Evolutionary conservation across 2,113 vertebrate genomes (phyloP), one percentile per base, ranked within the genome.

Genomic region (Siphamia tubifer): DNA sequence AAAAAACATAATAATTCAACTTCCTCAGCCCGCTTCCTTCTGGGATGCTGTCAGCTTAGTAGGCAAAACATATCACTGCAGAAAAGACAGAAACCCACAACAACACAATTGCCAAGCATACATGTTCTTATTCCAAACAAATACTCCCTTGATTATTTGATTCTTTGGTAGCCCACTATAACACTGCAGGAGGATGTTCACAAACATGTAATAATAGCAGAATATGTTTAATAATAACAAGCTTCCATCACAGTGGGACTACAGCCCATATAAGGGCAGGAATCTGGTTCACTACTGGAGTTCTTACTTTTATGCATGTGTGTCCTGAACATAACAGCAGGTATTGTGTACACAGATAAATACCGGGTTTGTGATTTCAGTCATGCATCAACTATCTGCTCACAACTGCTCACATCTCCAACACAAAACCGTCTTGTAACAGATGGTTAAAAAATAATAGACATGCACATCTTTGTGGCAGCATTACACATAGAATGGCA

Each of bases 361-460:
- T 40, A 30, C 19, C 36, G 20, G 49, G 15, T 63, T 68, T 32
- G 32, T 53, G 31, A 77, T 53, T 68, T 62, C 21, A 35, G 34
- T 62, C 13, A n/a, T 54, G 17, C 61, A 34, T 84, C 52, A 63
- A 38, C 34, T 43, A 67, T 34, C 52, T 67, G 67, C 55, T 74
- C 27, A 19, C 30, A 57, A 73, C n/a, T n/a, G n/a, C n/a, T 68
- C 39, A 39, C 47, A 38, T 55, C 62, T 38, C 55, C 53, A 27
- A 38, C 51, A 70, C 17, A 42, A 54, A 60, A 49, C 63, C 79
- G 70, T 79, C 32, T 45, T 53, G 42, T 62, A 85, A 61, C 86
- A 89, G 82, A 87, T 90, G 85, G 82, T 68, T 17, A 44, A 68
- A 63, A 80, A 77, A 11, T 25, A 60, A 68, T 72, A 86, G 80